phyloP scores from a whole-genome alignment of 1,140 invertebrate species.

The Lethocerus indicus region DNA sequence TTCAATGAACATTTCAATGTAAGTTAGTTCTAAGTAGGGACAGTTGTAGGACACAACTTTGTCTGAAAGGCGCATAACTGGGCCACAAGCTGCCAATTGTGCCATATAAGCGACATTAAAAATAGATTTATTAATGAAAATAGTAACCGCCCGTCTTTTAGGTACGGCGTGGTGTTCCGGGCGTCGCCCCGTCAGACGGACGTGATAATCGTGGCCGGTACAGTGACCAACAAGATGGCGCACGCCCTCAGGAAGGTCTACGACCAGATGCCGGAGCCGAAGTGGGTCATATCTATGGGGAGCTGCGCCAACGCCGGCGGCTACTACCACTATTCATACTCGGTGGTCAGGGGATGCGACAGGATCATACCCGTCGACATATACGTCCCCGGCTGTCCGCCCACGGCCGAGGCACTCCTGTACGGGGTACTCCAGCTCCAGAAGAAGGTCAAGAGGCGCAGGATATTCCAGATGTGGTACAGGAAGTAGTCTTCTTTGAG shows the following conservation, averaged over 20 bases:
- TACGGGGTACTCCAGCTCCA: slow-evolving; percentile 91
- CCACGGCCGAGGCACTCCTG: slow-evolving; percentile 89
- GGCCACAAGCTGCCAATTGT: no score
- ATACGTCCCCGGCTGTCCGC: slow-evolving; percentile 93
- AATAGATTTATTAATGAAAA: background rate
- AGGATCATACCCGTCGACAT: slow-evolving; percentile 97
- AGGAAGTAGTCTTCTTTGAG: slow-evolving; percentile 61
- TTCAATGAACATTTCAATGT: no score
- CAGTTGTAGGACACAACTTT: no score
- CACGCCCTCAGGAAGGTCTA: slow-evolving; percentile 85
- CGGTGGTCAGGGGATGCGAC: slow-evolving; percentile 95
- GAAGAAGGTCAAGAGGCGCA: slow-evolving; percentile 88
- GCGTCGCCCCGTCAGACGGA: slow-evolving; percentile 94
- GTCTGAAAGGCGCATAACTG: no score
- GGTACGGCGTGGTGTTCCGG: slow-evolving; percentile 81
- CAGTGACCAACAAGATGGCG: slow-evolving; percentile 98
- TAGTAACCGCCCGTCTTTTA: background rate
- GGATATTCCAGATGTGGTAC: slow-evolving; percentile 76
- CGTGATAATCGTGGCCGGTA: slow-evolving; percentile 95
- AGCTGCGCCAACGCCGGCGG: slow-evolving; percentile 98
- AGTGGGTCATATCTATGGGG: slow-evolving; percentile 54
- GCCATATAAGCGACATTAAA: no score
- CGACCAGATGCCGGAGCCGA: slow-evolving; percentile 87
- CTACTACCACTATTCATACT: slow-evolving; percentile 98
- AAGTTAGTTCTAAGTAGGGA: no score